Percentiles rank a stretch among this genome's conserved stretches.
phyloP scores from a whole-genome alignment of 2,113 vertebrate genomes.

The Festucalex cinctus region DNA sequence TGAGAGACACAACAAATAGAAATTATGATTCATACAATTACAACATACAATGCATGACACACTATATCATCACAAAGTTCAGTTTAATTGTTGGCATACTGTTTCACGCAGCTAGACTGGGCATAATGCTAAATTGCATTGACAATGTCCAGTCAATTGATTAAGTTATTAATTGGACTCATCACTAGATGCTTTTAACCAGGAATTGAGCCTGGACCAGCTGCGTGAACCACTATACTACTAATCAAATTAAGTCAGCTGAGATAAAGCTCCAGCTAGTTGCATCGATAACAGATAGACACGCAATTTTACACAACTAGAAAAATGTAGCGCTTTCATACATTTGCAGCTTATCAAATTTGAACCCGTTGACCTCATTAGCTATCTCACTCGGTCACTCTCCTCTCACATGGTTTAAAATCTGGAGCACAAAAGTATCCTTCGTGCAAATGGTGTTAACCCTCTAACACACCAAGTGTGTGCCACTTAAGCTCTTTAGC shows the following conservation, averaged over 20 bases:
- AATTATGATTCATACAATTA: not conserved
- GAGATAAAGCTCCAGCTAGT: not conserved
- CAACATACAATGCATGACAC: not conserved
- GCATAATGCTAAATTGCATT: no score
- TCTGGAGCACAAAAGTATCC: constrained; percentile 39
- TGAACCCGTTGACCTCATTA: constrained; percentile 46
- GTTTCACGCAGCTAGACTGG: no score
- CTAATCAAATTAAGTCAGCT: not conserved
- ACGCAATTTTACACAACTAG: not conserved
- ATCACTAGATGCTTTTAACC: not conserved
- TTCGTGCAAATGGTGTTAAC: constrained; percentile 39
- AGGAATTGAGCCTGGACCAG: not conserved
- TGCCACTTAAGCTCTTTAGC: constrained; percentile 37
- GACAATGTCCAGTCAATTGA: no score
- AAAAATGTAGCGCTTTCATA: not conserved
- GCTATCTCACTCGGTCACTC: constrained; percentile 28
- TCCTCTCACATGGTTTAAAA: constrained; percentile 49
- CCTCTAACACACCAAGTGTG: constrained; percentile 20
- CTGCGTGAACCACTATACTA: not conserved
- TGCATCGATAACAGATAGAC: not conserved
- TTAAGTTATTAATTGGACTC: not conserved
- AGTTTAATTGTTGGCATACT: not conserved
- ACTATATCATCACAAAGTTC: not conserved
- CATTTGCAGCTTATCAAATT: constrained; percentile 17
- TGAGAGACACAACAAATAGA: not conserved